These are phyloP conservation scores for Spilarctia lutea DNA, from an alignment of 2,888 invertebrate genomes.

Conservation along the genomic window DNA sequence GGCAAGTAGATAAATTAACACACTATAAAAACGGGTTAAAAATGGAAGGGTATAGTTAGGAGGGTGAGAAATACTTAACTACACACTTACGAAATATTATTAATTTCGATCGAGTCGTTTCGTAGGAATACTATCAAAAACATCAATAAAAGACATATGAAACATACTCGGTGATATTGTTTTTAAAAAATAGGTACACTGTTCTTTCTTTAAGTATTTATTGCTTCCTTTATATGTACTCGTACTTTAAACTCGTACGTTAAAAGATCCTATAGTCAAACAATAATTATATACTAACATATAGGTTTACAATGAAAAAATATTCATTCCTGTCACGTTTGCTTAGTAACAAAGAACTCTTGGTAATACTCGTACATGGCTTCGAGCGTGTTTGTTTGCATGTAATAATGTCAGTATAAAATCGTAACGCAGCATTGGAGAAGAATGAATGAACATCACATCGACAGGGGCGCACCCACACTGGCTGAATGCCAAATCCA, in stretches of 20 bases:
- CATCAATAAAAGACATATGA: too few relatives aligned
- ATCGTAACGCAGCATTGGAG: slow-evolving; percentile 36
- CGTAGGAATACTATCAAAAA: too few relatives aligned
- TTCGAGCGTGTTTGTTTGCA: slow-evolving; percentile 2
- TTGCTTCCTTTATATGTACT: too few relatives aligned
- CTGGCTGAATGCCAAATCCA: slow-evolving; percentile 59
- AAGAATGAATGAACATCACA: slow-evolving; percentile 55
- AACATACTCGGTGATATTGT: too few relatives aligned
- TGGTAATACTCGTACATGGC: slow-evolving; percentile 2
- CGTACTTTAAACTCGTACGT: background rate
- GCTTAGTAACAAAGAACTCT: slow-evolving; percentile 3
- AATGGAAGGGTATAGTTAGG: too few relatives aligned
- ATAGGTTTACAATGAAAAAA: background rate
- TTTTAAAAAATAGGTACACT: too few relatives aligned
- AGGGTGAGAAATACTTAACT: too few relatives aligned
- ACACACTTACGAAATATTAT: too few relatives aligned
- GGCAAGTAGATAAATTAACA: too few relatives aligned
- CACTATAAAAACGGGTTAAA: too few relatives aligned
- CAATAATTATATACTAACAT: background rate
- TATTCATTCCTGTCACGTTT: slow-evolving; percentile 13
- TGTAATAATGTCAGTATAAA: slow-evolving; percentile 16
- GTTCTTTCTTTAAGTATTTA: background rate
- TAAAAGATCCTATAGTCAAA: too few relatives aligned
- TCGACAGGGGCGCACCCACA: slow-evolving; percentile 36
- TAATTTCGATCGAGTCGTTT: too few relatives aligned